These are phyloP conservation scores for Hydrolagus affinis DNA, from an alignment of 2,113 vertebrate genomes.

Conservation along the genomic window DNA sequence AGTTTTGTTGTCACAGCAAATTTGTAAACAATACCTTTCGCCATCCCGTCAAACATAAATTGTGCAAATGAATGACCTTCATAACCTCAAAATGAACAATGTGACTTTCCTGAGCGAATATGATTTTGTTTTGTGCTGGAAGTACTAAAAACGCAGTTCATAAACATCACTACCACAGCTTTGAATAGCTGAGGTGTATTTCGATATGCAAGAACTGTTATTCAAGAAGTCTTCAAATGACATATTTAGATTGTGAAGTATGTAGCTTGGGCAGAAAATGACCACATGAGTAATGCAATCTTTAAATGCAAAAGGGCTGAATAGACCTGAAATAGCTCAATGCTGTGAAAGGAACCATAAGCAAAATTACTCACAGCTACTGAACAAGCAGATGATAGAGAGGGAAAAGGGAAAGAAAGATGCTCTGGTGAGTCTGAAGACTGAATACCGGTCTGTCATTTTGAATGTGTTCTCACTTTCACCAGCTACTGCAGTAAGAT, in stretches of 20 bases:
- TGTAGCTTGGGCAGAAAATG: slow-evolving; percentile 21
- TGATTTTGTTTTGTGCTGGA: neutral
- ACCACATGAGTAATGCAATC: neutral
- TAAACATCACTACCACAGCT: slow-evolving; percentile 13
- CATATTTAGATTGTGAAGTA: no score
- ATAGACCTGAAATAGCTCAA: neutral
- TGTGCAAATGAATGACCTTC: neutral
- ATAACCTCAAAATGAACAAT: neutral
- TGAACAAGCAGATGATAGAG: neutral
- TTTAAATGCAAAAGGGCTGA: neutral
- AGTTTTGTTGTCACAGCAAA: neutral
- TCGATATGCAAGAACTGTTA: no score
- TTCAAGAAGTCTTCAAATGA: no score
- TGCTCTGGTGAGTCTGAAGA: neutral
- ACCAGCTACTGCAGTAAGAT: no score
- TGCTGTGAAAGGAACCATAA: neutral
- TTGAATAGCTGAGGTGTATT: slow-evolving; percentile 21
- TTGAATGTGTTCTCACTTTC: neutral
- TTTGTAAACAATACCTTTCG: neutral
- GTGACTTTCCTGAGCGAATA: neutral
- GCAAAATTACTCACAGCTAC: neutral
- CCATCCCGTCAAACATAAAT: neutral
- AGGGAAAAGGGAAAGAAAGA: neutral
- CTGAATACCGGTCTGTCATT: no score
- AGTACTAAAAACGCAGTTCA: slow-evolving; percentile 16